These are phyloP conservation scores for Syrphus vitripennis DNA, from an alignment of 2,888 invertebrate genomes.

Conservation along the genomic window DNA sequence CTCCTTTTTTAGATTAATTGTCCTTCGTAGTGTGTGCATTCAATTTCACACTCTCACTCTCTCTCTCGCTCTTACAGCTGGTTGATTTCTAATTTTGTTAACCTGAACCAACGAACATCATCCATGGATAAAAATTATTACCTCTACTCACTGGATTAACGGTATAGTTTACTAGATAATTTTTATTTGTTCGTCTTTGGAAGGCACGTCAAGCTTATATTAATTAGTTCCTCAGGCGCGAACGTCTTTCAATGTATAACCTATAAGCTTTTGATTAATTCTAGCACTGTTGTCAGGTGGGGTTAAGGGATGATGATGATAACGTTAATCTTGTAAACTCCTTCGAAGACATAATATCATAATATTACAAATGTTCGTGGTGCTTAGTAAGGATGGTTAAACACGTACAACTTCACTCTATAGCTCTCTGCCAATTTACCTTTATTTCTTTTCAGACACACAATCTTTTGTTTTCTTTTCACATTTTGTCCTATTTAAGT, in stretches of 20 bases:
- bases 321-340: not conserved
- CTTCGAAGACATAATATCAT: conserved; percentile 28
- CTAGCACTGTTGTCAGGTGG: conserved; percentile 12
- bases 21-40: conserved; percentile 48
- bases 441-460: conserved; percentile 49
- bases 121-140: not conserved
- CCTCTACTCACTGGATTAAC: not conserved
- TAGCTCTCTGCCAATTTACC: conserved; percentile 58
- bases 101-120: conserved; percentile 33
- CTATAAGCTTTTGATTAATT: conserved; percentile 40
- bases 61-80: no score
- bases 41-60: conserved; percentile 66
- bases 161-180: not conserved
- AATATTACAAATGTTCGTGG: conserved; percentile 15
- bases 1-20: conserved; percentile 37
- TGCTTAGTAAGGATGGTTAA: not conserved
- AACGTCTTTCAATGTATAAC: not conserved
- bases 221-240: conserved; percentile 43
- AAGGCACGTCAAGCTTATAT: conserved; percentile 18
- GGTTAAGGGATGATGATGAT: not conserved
- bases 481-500: conserved; percentile 56
- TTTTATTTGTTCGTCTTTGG: not conserved
- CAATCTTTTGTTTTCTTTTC: conserved; percentile 38
- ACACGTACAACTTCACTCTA: conserved; percentile 34
- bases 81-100: conserved; percentile 37